Evolutionary conservation across 2,888 invertebrate species (phyloP).

Genomic region (Mythimna vitellina): DNA sequence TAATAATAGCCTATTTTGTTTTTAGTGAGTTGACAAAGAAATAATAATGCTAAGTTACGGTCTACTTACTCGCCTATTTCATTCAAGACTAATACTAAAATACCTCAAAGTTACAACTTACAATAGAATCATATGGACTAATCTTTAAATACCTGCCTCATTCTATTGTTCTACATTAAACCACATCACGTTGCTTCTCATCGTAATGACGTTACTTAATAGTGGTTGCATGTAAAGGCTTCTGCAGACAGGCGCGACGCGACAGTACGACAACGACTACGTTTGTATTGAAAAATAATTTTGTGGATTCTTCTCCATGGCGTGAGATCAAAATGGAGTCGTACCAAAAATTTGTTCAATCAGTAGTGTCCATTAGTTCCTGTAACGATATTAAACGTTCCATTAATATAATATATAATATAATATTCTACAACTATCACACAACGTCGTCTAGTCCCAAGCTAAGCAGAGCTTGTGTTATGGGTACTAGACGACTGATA

Average conservation of each 20-base stretch:
- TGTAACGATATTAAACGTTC: no score
- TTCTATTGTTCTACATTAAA: slow-evolving; percentile 43
- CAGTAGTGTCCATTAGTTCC: no score
- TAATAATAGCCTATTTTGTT: neutral
- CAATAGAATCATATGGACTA: slow-evolving; percentile 19
- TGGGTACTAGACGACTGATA: no score
- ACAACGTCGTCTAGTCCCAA: no score
- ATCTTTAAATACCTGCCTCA: slow-evolving; percentile 10
- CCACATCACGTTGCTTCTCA: slow-evolving; percentile 27
- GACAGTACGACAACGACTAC: neutral
- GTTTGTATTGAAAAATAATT: neutral
- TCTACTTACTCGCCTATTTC: slow-evolving; percentile 23
- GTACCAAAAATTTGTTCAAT: no score
- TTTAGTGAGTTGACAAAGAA: neutral
- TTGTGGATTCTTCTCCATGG: neutral
- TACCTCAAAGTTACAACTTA: slow-evolving; percentile 11
- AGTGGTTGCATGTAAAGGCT: slow-evolving; percentile 21
- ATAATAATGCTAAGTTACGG: neutral
- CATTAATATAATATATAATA: no score
- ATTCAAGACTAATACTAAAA: slow-evolving; percentile 20
- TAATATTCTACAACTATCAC: no score
- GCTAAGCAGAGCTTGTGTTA: no score
- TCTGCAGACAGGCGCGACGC: neutral
- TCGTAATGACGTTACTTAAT: slow-evolving; percentile 53
- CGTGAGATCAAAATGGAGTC: neutral